Evolutionary conservation across 2,113 vertebrate species (phyloP), one percentile per base, ranked within the genome.

Genomic region (Drymodes brunneopygia): DNA sequence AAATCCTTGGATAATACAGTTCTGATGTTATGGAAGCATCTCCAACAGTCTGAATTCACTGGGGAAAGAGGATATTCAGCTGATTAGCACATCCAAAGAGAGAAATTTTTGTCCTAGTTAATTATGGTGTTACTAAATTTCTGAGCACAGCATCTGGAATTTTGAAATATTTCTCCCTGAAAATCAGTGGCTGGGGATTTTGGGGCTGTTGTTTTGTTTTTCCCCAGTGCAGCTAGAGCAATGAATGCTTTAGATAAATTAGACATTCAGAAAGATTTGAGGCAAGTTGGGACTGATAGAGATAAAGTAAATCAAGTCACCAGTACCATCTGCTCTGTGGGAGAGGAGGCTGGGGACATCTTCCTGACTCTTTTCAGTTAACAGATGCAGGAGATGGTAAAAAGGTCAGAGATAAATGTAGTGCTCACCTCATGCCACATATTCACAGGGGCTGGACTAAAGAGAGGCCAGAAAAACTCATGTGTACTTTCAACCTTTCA

Each of bases 331-430:
- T 97, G 95, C 90, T 97, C 87, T 87, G 88, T 95, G 91, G 95
- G 94, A 97, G 93, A 94, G 50, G 72, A 97, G 90, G 60, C 94
- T 93, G 94, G 85, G 92, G 95, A 95, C 83, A 89, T 93, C 65
- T 84, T 85, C 64, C 2, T 17, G n/a, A n/a, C 86, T 97, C 70
- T 91, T 94, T 97, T 97, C 88, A 85, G 73, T 80, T 91, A 97
- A 90, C 96, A 97, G 97, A 98, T 97, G 95, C 88, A 95, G 94
- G 95, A 94, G 94, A 95, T 94, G 84, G 95, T 60, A 58, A 94
- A 96, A 98, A 98, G 98, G 97, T 98, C 97, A 97, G 94, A 96
- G 88, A 97, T 96, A 97, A 98, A 98, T 96, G 94, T 91, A 95
- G 92, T 86, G 91, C 88, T 97, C 85, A 60, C 94, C 97, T 96